A percentile compares a stretch with the other conserved stretches of the same genome.
phyloP scores from a whole-genome alignment of 2,888 invertebrate genomes.

The Scaptomyza tumidula region DNA sequence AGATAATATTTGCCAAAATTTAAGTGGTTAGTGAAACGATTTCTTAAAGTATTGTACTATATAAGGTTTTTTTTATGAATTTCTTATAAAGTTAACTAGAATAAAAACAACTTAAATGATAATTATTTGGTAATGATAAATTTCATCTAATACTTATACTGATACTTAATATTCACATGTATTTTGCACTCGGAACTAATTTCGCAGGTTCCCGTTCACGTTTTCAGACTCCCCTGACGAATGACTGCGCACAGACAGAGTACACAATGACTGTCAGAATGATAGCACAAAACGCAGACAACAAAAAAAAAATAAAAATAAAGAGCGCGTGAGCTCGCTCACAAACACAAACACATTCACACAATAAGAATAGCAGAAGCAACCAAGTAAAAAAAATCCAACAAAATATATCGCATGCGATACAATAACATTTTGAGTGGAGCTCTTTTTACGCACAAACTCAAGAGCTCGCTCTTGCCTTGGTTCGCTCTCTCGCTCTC shows the following conservation, averaged over 20 bases:
- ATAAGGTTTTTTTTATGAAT: too few relatives aligned
- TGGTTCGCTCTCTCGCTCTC: neutral
- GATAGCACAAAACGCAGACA: slow-evolving; percentile 48
- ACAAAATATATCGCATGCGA: slow-evolving; percentile 62
- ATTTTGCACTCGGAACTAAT: slow-evolving; percentile 4
- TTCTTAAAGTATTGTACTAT: too few relatives aligned
- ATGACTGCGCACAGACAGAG: slow-evolving; percentile 37
- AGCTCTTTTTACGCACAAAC: slow-evolving; percentile 7
- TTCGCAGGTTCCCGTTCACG: slow-evolving; percentile 2
- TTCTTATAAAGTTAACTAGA: too few relatives aligned
- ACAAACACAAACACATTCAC: slow-evolving; percentile 19
- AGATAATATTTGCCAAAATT: too few relatives aligned
- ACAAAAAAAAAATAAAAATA: too few relatives aligned
- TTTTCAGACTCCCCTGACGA: slow-evolving; percentile 58
- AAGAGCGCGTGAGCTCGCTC: slow-evolving; percentile 26
- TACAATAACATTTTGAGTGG: slow-evolving; percentile 23
- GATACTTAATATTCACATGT: neutral
- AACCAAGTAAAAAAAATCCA: neutral
- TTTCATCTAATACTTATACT: neutral
- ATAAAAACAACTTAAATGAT: too few relatives aligned
- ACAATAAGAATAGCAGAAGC: slow-evolving; percentile 1
- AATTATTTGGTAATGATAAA: neutral
- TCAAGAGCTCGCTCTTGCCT: neutral
- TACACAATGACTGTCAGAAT: slow-evolving; percentile 70
- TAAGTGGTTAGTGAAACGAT: too few relatives aligned